phyloP scores from a whole-genome alignment of 2,797 vertebrate genomes.

The Lateolabrax maculatus region DNA sequence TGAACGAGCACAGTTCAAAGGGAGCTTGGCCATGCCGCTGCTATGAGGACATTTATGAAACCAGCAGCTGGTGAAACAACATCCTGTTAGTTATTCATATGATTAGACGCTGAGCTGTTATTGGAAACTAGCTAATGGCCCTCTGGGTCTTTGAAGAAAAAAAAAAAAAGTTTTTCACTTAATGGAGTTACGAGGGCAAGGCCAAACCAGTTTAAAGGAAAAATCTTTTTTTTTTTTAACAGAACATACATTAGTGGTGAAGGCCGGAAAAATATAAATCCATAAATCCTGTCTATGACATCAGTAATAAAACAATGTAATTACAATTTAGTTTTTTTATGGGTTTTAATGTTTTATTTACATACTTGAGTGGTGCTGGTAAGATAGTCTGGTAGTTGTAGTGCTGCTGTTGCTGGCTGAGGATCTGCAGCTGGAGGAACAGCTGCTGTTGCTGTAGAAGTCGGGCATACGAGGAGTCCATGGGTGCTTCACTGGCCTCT shows the following conservation, averaged over 20 bases:
- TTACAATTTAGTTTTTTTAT: not conserved
- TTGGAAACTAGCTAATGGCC: constrained; percentile 73
- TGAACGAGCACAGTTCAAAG: constrained; percentile 58
- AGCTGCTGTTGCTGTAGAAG: constrained; percentile 98
- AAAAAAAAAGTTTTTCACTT: too few species aligned
- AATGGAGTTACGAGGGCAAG: not conserved
- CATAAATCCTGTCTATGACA: not conserved
- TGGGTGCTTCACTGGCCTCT: constrained; percentile 91
- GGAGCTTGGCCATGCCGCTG: constrained; percentile 27
- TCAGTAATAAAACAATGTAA: not conserved
- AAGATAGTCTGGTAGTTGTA: constrained; percentile 99
- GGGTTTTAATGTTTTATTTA: not conserved
- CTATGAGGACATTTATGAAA: constrained; percentile 47
- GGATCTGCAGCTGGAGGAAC: constrained; percentile 98
- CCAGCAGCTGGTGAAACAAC: constrained; percentile 65
- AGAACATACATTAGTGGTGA: not conserved
- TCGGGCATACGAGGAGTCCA: constrained; percentile 97
- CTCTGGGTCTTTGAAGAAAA: constrained; percentile 33
- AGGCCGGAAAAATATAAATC: not conserved
- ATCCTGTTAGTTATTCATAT: constrained; percentile 71
- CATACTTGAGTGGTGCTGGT: constrained; percentile 96
- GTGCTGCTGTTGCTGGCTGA: constrained; percentile 98
- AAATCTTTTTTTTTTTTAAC: not conserved
- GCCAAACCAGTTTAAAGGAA: constrained; percentile 4
- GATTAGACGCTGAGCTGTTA: constrained; percentile 67